These are phyloP conservation scores for Ophion ventricosus DNA, from an alignment of 2,888 invertebrate genomes.

Conservation along the genomic window DNA sequence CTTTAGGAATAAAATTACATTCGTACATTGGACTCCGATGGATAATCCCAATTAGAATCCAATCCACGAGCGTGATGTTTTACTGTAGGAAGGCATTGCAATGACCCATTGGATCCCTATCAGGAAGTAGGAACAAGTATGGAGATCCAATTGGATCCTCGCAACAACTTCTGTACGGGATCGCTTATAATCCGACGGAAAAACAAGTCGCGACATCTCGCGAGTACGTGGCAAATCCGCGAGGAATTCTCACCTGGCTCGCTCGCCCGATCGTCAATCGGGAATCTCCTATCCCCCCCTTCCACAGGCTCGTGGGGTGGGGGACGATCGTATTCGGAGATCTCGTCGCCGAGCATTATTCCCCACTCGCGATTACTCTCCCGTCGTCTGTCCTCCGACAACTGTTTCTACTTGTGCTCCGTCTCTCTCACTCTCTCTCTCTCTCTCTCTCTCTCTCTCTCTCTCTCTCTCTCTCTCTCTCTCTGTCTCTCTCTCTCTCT, in stretches of 20 bases:
- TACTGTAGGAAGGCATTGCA: too few relatives aligned
- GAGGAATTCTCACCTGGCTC: slow-evolving; percentile 9
- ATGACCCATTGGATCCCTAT: too few relatives aligned
- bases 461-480: slow-evolving; percentile 25
- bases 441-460: slow-evolving; percentile 25
- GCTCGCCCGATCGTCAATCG: background rate
- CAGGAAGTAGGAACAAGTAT: too few relatives aligned
- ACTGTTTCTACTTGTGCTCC: slow-evolving; percentile 14
- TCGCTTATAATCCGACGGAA: background rate
- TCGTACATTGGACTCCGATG: too few relatives aligned
- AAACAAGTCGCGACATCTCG: slow-evolving; percentile 28
- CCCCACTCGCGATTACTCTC: background rate
- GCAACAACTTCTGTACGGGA: too few relatives aligned
- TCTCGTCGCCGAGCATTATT: background rate
- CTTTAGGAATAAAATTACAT: too few relatives aligned
- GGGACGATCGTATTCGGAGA: slow-evolving; percentile 10
- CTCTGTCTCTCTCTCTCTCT: slow-evolving; percentile 2
- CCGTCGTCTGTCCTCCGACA: background rate
- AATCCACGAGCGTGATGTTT: too few relatives aligned
- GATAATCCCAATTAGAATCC: too few relatives aligned
- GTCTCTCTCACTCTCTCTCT: background rate
- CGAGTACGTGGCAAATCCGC: background rate
- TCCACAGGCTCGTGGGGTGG: background rate
- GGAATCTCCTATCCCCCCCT: background rate
- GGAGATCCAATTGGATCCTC: too few relatives aligned